phyloP scores from a whole-genome alignment of 1,140 invertebrate species.

The Polyergus mexicanus region DNA sequence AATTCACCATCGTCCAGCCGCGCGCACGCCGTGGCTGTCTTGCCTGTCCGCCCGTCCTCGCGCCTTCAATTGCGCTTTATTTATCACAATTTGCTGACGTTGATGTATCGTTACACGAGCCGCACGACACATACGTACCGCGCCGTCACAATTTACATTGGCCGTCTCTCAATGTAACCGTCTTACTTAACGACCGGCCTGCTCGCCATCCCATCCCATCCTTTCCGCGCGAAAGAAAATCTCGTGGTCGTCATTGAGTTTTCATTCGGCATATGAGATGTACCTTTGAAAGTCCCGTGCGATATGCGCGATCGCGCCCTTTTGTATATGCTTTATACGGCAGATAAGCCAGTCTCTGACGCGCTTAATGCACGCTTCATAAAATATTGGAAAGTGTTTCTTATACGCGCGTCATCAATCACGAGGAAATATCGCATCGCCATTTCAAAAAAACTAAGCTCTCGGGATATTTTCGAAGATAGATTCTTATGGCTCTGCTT shows the following conservation, averaged over 20 bases:
- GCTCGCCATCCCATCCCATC: background rate
- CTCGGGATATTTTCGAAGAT: constrained; percentile 9
- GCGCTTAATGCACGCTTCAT: constrained; percentile 49
- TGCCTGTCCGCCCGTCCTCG: constrained; percentile 50
- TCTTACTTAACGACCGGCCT: constrained; percentile 82
- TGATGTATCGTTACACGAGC: constrained; percentile 83
- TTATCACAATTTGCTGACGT: constrained; percentile 85
- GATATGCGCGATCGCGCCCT: constrained; percentile 70
- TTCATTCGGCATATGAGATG: constrained; percentile 67
- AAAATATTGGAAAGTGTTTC: constrained; percentile 47
- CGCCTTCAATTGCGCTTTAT: constrained; percentile 84
- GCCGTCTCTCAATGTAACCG: constrained; percentile 84
- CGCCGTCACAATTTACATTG: constrained; percentile 84
- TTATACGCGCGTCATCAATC: constrained; percentile 11
- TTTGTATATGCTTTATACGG: constrained; percentile 40
- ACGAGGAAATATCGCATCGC: constrained; percentile 49
- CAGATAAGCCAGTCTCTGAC: constrained; percentile 53
- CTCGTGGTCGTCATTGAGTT: constrained; percentile 62
- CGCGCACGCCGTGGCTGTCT: background rate
- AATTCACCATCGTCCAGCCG: constrained; percentile 43
- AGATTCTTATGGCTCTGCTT: constrained; percentile 32
- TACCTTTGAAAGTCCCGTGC: constrained; percentile 49
- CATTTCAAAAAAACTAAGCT: constrained; percentile 19
- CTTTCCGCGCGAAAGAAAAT: constrained; percentile 49
- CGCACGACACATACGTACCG: constrained; percentile 78